Conservation (phyloP, 1,140 invertebrate genomes). For the Semibalanus balanoides region DNA sequence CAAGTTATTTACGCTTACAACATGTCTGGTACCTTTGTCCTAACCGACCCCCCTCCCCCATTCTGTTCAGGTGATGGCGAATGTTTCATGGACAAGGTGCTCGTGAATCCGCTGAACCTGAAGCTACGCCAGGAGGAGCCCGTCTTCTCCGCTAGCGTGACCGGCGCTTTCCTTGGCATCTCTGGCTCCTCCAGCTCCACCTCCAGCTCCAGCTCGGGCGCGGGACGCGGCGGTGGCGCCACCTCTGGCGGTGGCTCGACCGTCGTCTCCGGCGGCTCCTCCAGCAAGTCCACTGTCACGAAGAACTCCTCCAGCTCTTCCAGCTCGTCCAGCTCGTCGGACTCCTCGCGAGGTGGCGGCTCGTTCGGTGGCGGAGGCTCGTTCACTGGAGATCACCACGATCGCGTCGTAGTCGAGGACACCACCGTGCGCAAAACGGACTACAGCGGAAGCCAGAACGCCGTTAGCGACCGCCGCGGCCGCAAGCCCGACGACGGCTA, state of each 20-base stretch:
- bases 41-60: background rate
- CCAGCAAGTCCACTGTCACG: constrained; percentile 8
- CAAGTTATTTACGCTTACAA: too few relatives aligned
- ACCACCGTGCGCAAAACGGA: background rate
- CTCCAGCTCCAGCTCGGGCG: background rate
- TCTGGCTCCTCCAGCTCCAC: background rate
- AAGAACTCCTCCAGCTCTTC: constrained; percentile 10
- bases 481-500: background rate
- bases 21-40: too few relatives aligned
- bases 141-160: constrained; percentile 15
- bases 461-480: background rate
- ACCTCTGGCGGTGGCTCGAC: background rate
- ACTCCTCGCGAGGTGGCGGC: too few relatives aligned
- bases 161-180: background rate
- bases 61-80: constrained; percentile 36
- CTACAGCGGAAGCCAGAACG: background rate
- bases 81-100: constrained; percentile 40
- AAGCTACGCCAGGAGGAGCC: constrained; percentile 34
- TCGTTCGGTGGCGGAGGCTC: background rate
- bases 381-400: background rate
- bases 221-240: too few relatives aligned
- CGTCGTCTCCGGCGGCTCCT: constrained; percentile 6
- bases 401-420: background rate
- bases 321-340: background rate
- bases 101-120: constrained; percentile 54